Evolutionary conservation across 2,888 invertebrate species (phyloP).

Genomic region (Kuschelorhynchus macadamiae): DNA sequence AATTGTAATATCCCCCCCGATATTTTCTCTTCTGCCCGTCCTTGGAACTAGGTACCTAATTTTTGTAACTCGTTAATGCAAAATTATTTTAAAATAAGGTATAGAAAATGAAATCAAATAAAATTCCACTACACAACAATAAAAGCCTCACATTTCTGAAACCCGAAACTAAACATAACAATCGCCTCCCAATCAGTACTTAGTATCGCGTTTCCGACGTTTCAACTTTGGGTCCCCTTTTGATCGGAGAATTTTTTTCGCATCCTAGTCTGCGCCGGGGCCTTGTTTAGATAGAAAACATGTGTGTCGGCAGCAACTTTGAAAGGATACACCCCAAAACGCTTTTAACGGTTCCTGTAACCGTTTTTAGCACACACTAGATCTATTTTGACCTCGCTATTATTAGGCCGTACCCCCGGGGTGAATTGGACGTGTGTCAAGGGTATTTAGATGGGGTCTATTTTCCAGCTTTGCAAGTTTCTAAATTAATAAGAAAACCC

Average conservation of each 20-base stretch:
- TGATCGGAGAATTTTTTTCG: slow-evolving; percentile 30
- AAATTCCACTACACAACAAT: too few species aligned
- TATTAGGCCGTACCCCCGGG: neutral
- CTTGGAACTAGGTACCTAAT: too few species aligned
- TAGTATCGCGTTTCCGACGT: slow-evolving; percentile 22
- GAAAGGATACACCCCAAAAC: slow-evolving; percentile 39
- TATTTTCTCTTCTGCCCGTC: too few species aligned
- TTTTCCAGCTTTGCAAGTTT: too few species aligned
- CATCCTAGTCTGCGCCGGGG: slow-evolving; percentile 28
- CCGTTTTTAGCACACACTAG: slow-evolving; percentile 42
- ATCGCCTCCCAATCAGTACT: slow-evolving; percentile 14
- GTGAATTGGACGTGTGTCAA: slow-evolving; percentile 5
- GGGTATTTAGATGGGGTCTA: neutral
- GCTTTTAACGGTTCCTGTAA: slow-evolving; percentile 42
- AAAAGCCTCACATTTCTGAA: too few species aligned
- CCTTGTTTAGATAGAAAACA: slow-evolving; percentile 44
- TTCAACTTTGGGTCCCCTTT: slow-evolving; percentile 10
- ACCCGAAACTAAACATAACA: slow-evolving; percentile 3
- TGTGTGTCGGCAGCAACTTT: slow-evolving; percentile 37
- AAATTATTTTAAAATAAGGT: too few species aligned
- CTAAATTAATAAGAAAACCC: too few species aligned
- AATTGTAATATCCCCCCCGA: too few species aligned
- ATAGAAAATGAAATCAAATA: too few species aligned
- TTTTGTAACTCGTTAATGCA: too few species aligned
- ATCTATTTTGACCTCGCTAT: slow-evolving; percentile 36